phyloP scores from a whole-genome alignment of 2,888 invertebrate species.

The Meloe dianella region DNA sequence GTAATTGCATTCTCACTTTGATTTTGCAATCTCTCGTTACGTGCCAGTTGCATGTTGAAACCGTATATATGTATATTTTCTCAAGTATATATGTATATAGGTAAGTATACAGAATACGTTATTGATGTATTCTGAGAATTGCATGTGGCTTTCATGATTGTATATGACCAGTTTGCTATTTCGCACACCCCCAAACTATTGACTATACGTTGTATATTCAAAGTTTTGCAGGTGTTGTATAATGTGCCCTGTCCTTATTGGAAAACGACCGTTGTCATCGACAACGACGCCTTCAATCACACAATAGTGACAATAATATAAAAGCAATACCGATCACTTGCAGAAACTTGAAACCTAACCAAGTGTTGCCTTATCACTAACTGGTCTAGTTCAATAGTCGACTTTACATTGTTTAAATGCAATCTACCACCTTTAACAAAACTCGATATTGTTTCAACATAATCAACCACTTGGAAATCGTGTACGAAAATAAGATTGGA shows the following conservation, averaged over 20 bases:
- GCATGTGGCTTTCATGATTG: constrained; percentile 26
- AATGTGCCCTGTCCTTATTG: constrained; percentile 45
- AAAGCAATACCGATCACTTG: constrained; percentile 40
- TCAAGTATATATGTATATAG: not conserved
- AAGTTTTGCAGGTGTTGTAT: constrained; percentile 54
- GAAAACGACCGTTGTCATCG: constrained; percentile 39
- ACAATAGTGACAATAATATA: constrained; percentile 27
- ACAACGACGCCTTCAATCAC: constrained; percentile 23
- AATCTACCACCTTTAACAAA: constrained; percentile 10
- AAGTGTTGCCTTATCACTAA: constrained; percentile 40
- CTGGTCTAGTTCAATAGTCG: constrained; percentile 38
- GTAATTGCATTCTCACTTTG: constrained; percentile 43
- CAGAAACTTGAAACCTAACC: constrained; percentile 30
- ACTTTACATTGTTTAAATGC: constrained; percentile 11
- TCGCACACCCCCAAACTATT: constrained; percentile 22
- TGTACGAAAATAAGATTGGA: not conserved
- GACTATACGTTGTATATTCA: constrained; percentile 38
- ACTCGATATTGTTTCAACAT: constrained; percentile 1
- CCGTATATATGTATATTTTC: not conserved
- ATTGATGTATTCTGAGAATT: constrained; percentile 21
- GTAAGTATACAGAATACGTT: constrained; percentile 3
- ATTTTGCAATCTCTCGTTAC: constrained; percentile 50
- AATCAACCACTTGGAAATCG: not conserved
- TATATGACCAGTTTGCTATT: constrained; percentile 16
- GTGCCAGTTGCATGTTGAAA: constrained; percentile 49